A percentile compares a stretch with the other conserved stretches of the same genome.
These are phyloP conservation scores for Melanerpes formicivorus DNA, from an alignment of 2,113 vertebrate species.

Conservation along the genomic window DNA sequence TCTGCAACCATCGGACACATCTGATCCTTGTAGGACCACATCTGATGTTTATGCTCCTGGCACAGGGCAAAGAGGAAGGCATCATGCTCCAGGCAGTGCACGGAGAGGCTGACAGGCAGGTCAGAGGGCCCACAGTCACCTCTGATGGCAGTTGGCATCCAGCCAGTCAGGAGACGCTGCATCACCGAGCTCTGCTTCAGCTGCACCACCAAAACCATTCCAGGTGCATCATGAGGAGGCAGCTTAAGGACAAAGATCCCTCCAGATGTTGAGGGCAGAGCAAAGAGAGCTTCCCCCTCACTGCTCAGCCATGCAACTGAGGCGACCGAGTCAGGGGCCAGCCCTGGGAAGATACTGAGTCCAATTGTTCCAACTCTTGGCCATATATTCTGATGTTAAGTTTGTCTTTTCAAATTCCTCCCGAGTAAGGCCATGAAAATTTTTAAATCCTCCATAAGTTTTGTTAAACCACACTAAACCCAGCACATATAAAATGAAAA, in stretches of 20 bases:
- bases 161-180: constrained; percentile 87
- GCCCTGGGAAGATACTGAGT: constrained; percentile 46
- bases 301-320: constrained; percentile 86
- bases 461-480: no score
- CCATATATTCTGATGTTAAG: no score
- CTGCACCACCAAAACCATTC: constrained; percentile 78
- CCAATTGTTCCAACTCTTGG: not conserved
- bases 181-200: constrained; percentile 92
- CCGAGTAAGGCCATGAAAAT: no score
- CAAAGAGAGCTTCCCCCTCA: constrained; percentile 88
- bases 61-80: rapidly evolving
- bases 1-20: constrained; percentile 91
- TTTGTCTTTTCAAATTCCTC: no score
- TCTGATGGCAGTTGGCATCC: no score
- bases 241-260: constrained; percentile 89
- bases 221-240: constrained; percentile 79
- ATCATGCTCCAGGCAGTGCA: constrained; percentile 87
- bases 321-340: constrained; percentile 66
- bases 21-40: constrained; percentile 80
- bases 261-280: constrained; percentile 84
- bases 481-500: no score
- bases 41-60: not conserved
- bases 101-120: constrained; percentile 85
- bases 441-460: no score
- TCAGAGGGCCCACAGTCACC: no score